phyloP scores from a whole-genome alignment of 2,797 vertebrate genomes.

The Hippoglossus hippoglossus region DNA sequence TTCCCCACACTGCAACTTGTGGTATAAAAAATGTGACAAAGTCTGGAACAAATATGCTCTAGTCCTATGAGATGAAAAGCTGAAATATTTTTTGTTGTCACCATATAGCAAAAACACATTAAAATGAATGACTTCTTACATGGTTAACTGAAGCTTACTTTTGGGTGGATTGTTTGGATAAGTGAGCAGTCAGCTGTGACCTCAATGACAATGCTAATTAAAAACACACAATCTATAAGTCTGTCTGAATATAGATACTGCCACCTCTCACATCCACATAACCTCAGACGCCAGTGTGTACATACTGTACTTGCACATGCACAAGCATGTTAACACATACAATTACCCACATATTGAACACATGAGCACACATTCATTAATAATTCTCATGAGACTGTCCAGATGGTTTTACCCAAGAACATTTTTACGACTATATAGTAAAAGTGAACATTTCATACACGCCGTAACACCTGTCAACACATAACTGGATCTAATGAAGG shows the following conservation, averaged over 20 bases:
- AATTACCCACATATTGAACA: background rate
- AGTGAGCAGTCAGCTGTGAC: background rate
- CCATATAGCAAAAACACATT: too few relatives aligned
- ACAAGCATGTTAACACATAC: background rate
- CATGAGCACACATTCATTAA: background rate
- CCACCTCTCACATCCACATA: background rate
- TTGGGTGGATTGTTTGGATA: background rate
- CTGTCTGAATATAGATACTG: conserved; percentile 25
- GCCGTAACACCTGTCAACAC: background rate
- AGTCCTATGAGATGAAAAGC: background rate
- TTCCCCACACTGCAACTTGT: too few relatives aligned
- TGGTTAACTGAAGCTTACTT: background rate
- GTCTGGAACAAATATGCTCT: too few relatives aligned
- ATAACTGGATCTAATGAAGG: conserved; percentile 2
- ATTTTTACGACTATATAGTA: too few relatives aligned
- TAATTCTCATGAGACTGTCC: too few relatives aligned
- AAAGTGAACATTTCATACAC: too few relatives aligned
- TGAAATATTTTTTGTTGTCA: too few relatives aligned
- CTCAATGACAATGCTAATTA: background rate
- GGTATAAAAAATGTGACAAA: too few relatives aligned
- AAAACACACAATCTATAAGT: background rate
- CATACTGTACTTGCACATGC: too few relatives aligned
- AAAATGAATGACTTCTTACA: background rate
- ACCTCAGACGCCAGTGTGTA: too few relatives aligned
- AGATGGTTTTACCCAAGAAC: too few relatives aligned